These are phyloP conservation scores for Oikopleura dioica DNA, from an alignment of 23 tunicate genomes.

Conservation along the genomic window DNA sequence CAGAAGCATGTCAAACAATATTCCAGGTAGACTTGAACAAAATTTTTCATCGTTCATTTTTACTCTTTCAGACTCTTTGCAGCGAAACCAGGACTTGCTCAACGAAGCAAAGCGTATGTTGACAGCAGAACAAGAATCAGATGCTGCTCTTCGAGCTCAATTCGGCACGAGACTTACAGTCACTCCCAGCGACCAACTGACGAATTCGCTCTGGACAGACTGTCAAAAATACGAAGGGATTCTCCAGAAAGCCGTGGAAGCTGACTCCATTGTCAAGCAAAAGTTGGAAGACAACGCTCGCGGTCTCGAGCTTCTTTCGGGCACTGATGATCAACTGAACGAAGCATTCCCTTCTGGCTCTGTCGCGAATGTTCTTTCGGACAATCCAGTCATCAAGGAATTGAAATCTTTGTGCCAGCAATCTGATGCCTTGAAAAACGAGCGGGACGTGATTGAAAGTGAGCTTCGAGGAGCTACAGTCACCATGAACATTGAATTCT, in stretches of 20 bases:
- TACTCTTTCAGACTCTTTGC: constrained; percentile 51
- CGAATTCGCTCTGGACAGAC: constrained; percentile 24
- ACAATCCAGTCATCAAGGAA: constrained; percentile 60
- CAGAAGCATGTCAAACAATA: too few relatives aligned
- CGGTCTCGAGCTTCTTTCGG: constrained; percentile 38
- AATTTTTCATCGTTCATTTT: too few relatives aligned
- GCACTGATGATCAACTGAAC: constrained; percentile 39
- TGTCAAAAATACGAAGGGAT: constrained; percentile 44
- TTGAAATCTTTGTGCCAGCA: constrained; percentile 54
- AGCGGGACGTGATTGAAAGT: constrained; percentile 79
- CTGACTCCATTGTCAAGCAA: constrained; percentile 43
- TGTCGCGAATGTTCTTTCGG: constrained; percentile 34
- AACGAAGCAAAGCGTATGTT: constrained; percentile 49
- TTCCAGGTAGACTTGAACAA: too few relatives aligned
- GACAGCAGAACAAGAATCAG: constrained; percentile 65
- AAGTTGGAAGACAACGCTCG: constrained; percentile 35
- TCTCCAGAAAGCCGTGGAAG: constrained; percentile 60
- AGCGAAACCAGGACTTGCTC: constrained; percentile 49
- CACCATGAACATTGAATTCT: constrained; percentile 57
- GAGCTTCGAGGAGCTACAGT: constrained; percentile 31
- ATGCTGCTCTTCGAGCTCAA: constrained; percentile 53
- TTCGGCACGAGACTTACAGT: constrained; percentile 69
- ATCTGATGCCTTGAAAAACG: constrained; percentile 61
- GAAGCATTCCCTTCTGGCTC: constrained; percentile 55
- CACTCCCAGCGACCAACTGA: too few relatives aligned